Conservation (phyloP, 2,797 vertebrate species). For the Chromis chromis region DNA sequence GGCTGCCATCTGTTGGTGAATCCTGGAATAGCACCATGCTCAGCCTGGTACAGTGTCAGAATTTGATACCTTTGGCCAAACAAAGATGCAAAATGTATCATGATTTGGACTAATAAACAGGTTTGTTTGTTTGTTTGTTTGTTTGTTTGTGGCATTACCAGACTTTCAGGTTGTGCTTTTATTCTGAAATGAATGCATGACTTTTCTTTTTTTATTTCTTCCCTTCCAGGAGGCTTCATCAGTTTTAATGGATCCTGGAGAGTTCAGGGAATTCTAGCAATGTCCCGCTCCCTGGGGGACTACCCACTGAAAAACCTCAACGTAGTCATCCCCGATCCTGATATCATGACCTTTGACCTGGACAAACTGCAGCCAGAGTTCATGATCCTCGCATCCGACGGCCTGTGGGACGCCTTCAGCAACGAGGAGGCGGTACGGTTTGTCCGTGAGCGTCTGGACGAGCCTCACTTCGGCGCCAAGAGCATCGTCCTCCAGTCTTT, state of each 20-base stretch:
- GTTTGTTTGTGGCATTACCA: too few relatives aligned
- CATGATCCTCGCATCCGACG: constrained; percentile 97
- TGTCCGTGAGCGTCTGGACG: constrained; percentile 96
- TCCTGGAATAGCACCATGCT: constrained; percentile 29
- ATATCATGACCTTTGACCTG: constrained; percentile 96
- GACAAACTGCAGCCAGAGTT: constrained; percentile 99
- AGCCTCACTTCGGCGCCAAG: constrained; percentile 98
- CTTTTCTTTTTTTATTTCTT: not conserved
- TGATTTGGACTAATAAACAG: not conserved
- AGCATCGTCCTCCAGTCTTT: constrained; percentile 98
- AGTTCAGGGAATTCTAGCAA: constrained; percentile 97
- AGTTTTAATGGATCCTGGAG: constrained; percentile 99
- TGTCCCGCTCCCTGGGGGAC: constrained; percentile 98
- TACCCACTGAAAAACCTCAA: constrained; percentile 98
- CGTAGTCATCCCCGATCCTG: constrained; percentile 96
- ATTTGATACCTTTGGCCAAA: not conserved
- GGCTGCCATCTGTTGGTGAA: constrained; percentile 66
- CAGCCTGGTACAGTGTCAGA: too few relatives aligned
- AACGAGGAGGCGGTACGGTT: constrained; percentile 97
- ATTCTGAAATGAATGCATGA: not conserved
- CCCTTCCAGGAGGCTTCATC: constrained; percentile 93
- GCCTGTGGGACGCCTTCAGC: constrained; percentile 98
- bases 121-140: too few relatives aligned
- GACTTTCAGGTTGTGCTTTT: too few relatives aligned
- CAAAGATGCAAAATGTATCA: not conserved